Evolutionary conservation across 2,888 invertebrate genomes (phyloP), one percentile per base, ranked within the genome.

Genomic region (Cantharis lateralis): DNA sequence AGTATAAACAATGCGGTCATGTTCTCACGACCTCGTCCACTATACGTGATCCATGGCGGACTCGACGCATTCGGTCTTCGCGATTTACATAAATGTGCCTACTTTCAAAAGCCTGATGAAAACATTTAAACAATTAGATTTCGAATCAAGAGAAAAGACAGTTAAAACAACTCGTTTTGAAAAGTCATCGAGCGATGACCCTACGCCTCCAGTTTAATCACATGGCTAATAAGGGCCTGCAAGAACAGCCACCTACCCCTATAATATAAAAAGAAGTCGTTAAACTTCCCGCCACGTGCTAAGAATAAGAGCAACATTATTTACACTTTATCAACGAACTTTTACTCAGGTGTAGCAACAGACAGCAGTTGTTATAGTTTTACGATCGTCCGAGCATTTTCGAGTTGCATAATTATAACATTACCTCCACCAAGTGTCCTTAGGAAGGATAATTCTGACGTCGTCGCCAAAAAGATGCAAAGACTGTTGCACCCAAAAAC

Each of bases 271-370:
- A 82, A 81, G 77, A 83, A 84, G 84, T 84, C 84, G 84, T 84
- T 85, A 83, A 78, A 82, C 81, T 80, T 80, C 80, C 81, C 79
- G 82, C 81, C 85, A 85, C 84, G 84, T 85, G 84, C 82, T 81
- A 81, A 83, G 83, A 83, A 82, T 83, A 82, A 83, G 82, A 83
- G 81, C 82, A 82, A 83, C 82, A 82, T 83, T 81, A 82, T 82
- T 77, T 83, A 80, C 79, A 80, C 78, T 82, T 80, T 79, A 82
- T 82, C 83, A 85, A 84, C 85, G 83, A 81, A 83, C 83, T 83
- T 83, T 81, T 80, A 79, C 81, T 84, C 85, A 84, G 84, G 84
- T 85, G 84, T 81, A 82, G 82, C 48, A 48, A 48, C 81, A 78
- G 68, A 28, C 71, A 69, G 69, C 77, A 75, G 77, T 24, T 77